Base-by-base conservation (phyloP, 2,888 invertebrate species). In the Xylophagus ater region DNA sequence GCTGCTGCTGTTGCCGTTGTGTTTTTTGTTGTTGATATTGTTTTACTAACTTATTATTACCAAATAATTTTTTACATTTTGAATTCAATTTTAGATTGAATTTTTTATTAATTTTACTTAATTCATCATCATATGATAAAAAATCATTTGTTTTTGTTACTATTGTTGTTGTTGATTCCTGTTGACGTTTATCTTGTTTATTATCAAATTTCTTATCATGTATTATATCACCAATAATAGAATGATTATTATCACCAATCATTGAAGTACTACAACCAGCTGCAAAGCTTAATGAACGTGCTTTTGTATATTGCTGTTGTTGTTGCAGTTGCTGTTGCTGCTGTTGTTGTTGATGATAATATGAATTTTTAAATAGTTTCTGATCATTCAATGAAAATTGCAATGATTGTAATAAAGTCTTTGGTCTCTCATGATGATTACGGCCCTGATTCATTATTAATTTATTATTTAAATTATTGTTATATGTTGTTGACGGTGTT, bases 401-500 rank as follows among this genome's bases (percentile, higher is more conserved):
- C 30, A 30, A 3, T 35, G 18, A 32, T 17, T 34, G 34, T 7
- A 10, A 30, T 13, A 37, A 21, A 9, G 37, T 37, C 21, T 37
- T 41, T 12, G 37, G 37, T 13, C 41, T 37, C 17, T 41, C 41
- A 12, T 37, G 36, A 31, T 41, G 34, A 4, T 18, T 17, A 19
- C 10, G n/a, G n/a, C n/a, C n/a, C n/a, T n/a, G n/a, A n/a, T n/a
- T n/a, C n/a, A n/a, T n/a, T n/a, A n/a, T n/a, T 12, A 21, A 18
- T 23, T 18, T 24, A 29, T 5, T 24, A 39, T 24, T 30, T 28
- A 49, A 34, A 53, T 13, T 41, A 28, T 26, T 35, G 49, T 42
- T 52, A 30, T 58, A 61, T 43, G 57, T 55, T 39, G 59, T 54
- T 56, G 60, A 56, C 4, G 37, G 33, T 26, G 37, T 41, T 20